Base-by-base conservation (phyloP, 2,888 invertebrate species). In the Alsophila aescularia region DNA sequence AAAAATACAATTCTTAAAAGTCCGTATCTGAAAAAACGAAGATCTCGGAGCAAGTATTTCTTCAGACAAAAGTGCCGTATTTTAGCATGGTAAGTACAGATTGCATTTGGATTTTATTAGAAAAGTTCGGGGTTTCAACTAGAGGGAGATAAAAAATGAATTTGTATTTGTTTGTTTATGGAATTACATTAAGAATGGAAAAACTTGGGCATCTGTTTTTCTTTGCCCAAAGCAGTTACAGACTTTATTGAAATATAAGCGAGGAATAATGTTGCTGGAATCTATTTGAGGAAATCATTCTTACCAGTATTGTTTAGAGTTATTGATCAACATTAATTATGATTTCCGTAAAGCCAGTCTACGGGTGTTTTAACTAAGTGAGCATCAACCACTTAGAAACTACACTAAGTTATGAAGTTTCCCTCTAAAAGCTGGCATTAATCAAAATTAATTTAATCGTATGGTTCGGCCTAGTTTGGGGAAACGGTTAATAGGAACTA, bases 101-200 rank as follows among this genome's bases (percentile, higher is more conserved):
- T 71, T 67, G 70, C 74, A 75, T 79, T 75, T 71, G 66, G 72
- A 69, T 77, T 77, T 78, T 79, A 79, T 78, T 73, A 69, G 66
- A 67, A 69, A 78, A 79, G 64, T 79, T 76, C 69, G 39, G 53
- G 49, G 52, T 29, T 60, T 53, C 54, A 42, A 61, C 52, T 55
- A 37, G 52, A 58, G 36, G 32, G 14, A 62, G 55, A 60, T 63
- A 59, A 61, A 58, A 61, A 57, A 62, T 60, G 48, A 61, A 59
- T 59, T 58, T 58, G 54, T 59, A 62, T 60, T 62, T 55, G 62
- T 62, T 60, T 62, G 52, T 60, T 60, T 57, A 59, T 49, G 55
- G 58, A 59, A 57, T 62, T 57, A 57, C 39, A 51, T 55, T 47
- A 49, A 29, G 31, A 56, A 39, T 36, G 45, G 52, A 43, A 58